Conservation (phyloP, 2,888 invertebrate genomes). For the Hedychridium roseum region DNA sequence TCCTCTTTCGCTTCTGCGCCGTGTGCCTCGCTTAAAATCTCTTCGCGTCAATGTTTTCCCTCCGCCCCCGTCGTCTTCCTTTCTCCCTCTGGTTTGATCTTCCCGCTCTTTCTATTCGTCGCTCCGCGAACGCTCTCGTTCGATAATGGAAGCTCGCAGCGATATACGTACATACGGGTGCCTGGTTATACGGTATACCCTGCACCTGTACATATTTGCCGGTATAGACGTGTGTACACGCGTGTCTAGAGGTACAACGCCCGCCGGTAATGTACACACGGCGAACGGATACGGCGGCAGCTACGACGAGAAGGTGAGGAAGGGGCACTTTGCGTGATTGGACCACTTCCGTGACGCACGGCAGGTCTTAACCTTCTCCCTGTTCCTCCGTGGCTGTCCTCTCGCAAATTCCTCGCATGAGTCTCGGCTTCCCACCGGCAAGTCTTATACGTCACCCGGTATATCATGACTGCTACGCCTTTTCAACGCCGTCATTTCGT, state of each 20-base stretch:
- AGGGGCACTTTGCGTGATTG: constrained; percentile 50
- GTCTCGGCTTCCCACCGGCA: constrained; percentile 9
- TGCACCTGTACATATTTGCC: constrained; percentile 23
- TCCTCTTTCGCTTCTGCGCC: constrained; percentile 11
- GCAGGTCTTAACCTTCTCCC: constrained; percentile 38
- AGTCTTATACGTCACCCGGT: constrained; percentile 16
- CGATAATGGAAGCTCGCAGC: constrained; percentile 34
- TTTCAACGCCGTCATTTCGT: no score
- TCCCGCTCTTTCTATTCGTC: no score
- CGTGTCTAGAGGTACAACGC: constrained; percentile 6
- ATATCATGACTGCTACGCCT: no score
- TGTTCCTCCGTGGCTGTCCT: no score
- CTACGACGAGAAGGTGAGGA: constrained; percentile 12
- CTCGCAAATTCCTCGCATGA: constrained; percentile 16
- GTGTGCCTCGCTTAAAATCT: no score
- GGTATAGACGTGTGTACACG: not conserved
- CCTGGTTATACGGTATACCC: constrained; percentile 14
- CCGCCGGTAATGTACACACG: constrained; percentile 13
- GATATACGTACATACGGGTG: constrained; percentile 17
- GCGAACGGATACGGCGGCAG: constrained; percentile 2
- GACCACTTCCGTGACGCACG: constrained; percentile 37
- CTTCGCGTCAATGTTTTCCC: no score
- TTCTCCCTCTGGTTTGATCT: not conserved
- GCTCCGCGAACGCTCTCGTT: constrained; percentile 14
- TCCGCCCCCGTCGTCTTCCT: not conserved